Conservation (phyloP, 2,888 invertebrate species). For the Mimas tiliae region DNA sequence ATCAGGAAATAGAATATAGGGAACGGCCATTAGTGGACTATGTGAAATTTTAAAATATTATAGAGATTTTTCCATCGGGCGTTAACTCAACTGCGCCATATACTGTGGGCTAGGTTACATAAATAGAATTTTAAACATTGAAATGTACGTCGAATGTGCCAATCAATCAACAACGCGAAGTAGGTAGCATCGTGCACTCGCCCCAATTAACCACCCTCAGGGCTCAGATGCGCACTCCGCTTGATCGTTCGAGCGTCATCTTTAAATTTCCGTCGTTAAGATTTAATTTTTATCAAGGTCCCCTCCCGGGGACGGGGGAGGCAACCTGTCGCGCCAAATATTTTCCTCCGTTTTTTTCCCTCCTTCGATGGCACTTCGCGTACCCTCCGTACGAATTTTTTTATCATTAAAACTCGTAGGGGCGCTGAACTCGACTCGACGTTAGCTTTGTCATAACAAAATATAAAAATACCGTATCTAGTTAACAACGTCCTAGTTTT, state of each 20-base stretch:
- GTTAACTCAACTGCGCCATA: too few species aligned
- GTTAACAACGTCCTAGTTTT: slow-evolving; percentile 4
- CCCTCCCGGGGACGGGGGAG: slow-evolving; percentile 57
- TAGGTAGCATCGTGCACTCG: slow-evolving; percentile 64
- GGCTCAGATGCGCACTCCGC: slow-evolving; percentile 84
- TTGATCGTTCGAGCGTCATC: slow-evolving; percentile 84
- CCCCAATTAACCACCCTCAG: slow-evolving; percentile 80
- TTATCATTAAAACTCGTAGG: slow-evolving; percentile 84
- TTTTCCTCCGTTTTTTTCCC: slow-evolving; percentile 84
- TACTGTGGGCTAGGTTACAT: too few species aligned
- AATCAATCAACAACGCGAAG: slow-evolving; percentile 44
- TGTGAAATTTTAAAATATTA: too few species aligned
- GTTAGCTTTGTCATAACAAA: slow-evolving; percentile 82
- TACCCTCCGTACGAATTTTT: slow-evolving; percentile 84
- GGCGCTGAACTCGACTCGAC: slow-evolving; percentile 83
- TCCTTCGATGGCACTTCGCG: slow-evolving; percentile 83
- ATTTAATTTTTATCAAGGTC: slow-evolving; percentile 83
- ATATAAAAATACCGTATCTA: slow-evolving; percentile 73
- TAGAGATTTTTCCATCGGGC: too few species aligned
- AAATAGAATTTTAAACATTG: background rate
- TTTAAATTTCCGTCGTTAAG: slow-evolving; percentile 85
- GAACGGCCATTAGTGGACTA: too few species aligned
- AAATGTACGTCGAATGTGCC: slow-evolving; percentile 44
- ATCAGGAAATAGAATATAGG: too few species aligned
- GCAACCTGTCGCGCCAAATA: slow-evolving; percentile 85